These are phyloP conservation scores for Caranx ignobilis DNA, from an alignment of 2,113 vertebrate genomes.

Conservation along the genomic window DNA sequence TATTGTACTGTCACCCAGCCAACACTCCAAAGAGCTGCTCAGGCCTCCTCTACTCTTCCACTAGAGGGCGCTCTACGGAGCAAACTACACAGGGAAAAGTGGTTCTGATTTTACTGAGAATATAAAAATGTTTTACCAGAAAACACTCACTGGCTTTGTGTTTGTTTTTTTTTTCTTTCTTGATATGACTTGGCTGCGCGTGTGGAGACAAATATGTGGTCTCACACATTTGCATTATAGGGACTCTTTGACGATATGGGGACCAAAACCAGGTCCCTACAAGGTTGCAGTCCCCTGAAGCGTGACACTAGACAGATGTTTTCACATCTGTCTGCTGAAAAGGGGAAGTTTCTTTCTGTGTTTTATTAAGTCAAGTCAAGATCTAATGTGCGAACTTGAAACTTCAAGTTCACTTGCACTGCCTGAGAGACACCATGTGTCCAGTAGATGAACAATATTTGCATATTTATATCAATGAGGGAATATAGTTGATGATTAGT, in stretches of 20 bases:
- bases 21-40: constrained; percentile 72
- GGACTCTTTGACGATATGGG: too few relatives aligned
- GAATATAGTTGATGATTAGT: background rate
- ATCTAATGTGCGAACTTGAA: too few relatives aligned
- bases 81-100: constrained; percentile 68
- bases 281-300: background rate
- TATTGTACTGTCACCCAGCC: constrained; percentile 55
- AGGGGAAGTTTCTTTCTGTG: background rate
- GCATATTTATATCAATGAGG: background rate
- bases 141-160: constrained; percentile 48
- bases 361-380: too few relatives aligned
- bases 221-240: background rate
- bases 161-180: constrained; percentile 59
- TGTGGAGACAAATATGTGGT: background rate
- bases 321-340: background rate
- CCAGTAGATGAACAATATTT: background rate
- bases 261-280: background rate
- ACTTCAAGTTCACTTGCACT: background rate
- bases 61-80: constrained; percentile 63
- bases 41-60: constrained; percentile 55
- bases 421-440: background rate
- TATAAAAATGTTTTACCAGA: constrained; percentile 80
- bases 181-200: background rate
- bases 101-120: constrained; percentile 77
- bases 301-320: background rate